Evolutionary conservation across 2,888 invertebrate species (phyloP).

Genomic region (Blastobasis lacticolella): DNA sequence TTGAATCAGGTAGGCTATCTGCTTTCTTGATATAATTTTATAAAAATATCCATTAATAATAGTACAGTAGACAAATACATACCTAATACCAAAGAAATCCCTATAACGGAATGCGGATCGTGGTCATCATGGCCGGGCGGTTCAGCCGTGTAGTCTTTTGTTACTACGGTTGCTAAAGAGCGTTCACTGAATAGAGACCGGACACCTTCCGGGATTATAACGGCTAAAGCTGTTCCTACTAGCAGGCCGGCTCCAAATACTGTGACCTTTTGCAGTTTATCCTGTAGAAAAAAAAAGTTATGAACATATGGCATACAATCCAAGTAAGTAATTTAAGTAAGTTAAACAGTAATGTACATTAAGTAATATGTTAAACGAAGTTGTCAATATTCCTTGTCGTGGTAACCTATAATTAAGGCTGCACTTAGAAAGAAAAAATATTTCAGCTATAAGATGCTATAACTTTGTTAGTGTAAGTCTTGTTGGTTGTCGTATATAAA

Average conservation of each 20-base stretch:
- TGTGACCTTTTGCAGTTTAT: conserved; percentile 93
- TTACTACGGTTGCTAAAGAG: conserved; percentile 28
- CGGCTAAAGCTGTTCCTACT: conserved; percentile 97
- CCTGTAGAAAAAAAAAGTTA: conserved; percentile 73
- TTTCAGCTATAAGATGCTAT: too few species aligned
- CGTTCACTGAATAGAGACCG: conserved; percentile 79
- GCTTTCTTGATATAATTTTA: too few species aligned
- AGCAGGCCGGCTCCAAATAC: conserved; percentile 97
- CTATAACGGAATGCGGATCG: conserved; percentile 88
- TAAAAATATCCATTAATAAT: too few species aligned
- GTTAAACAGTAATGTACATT: too few species aligned
- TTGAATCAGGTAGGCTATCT: too few species aligned
- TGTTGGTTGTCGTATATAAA: too few species aligned
- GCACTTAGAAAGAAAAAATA: too few species aligned
- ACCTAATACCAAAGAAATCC: conserved; percentile 91
- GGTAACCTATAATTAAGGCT: too few species aligned
- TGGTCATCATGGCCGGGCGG: conserved; percentile 42
- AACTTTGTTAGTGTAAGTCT: too few species aligned
- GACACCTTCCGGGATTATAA: conserved; percentile 99
- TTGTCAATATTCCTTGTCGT: too few species aligned
- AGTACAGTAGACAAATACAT: conserved; percentile 10
- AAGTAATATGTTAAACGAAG: too few species aligned
- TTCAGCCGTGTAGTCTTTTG: conserved; percentile 50
- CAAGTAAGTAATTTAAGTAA: not conserved
- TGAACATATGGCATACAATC: not conserved